Base-by-base conservation (phyloP, 2,888 invertebrate species). In the Eumacrocentrus americanus region DNA sequence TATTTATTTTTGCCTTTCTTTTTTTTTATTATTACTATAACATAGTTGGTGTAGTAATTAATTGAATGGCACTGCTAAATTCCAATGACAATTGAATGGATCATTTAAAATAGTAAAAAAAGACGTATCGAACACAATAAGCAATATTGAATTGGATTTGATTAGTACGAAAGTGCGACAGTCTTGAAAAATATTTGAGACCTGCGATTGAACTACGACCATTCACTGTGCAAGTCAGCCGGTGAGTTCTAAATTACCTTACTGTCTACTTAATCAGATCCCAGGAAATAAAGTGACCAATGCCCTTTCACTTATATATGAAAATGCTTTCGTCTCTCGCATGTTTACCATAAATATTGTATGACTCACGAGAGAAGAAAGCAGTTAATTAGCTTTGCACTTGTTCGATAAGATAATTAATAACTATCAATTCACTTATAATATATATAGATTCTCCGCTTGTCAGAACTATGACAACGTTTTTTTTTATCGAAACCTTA, bases 121-220 rank as follows among this genome's bases (percentile, higher is more conserved):
- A 35, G 18, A 34, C 11, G 16, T 16, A 40, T 55, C 46, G 34
- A 35, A 44, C 60, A 65, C 62, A 65, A 54, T 14, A 6, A 18
- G 20, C 42, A 16, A 40, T 40, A 6, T 16, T 40, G 18, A 20
- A 18, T 42, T 18, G n/a, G 6, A 16, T 42, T 42, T 18, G 20
- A n/a, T 42, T 18, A 42, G 9, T 48, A 48, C 29, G 16, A 48
- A 46, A n/a, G 7, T 29, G 64, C 66, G 71, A 71, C 72, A 76
- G 72, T 72, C 64, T 70, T 73, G 65, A 63, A 67, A 72, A 67
- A 66, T 61, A 60, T 69, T 68, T 58, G 65, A 64, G 67, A 67
- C 60, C 48, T 63, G 52, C 57, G 48, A 23, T 56, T 14, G 20
- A 48, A 48, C 51, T 25, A n/a, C n/a, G n/a, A 55, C 25, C 51